A percentile compares a stretch with the other conserved stretches of the same genome.
Conservation (phyloP, 2,113 vertebrate genomes). For the Etheostoma cragini region DNA sequence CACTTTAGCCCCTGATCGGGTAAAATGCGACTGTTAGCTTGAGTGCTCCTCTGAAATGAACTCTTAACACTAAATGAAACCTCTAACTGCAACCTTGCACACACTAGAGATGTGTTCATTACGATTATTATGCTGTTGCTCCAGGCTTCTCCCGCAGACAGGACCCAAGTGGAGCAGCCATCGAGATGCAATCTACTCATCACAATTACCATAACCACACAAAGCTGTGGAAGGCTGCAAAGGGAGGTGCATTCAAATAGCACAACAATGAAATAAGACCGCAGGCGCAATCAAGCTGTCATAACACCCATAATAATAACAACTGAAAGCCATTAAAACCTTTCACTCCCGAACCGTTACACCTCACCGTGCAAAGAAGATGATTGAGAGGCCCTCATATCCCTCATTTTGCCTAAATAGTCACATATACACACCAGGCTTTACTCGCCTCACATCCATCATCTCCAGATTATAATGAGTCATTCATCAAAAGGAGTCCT, state of each 20-base stretch:
- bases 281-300: slow-evolving; percentile 79
- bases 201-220: slow-evolving; percentile 80
- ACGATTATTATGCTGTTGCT: slow-evolving; percentile 64
- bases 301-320: slow-evolving; percentile 76
- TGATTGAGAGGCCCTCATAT: slow-evolving; percentile 48
- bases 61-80: neutral
- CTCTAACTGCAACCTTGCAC: slow-evolving; percentile 1
- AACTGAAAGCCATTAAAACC: slow-evolving; percentile 75
- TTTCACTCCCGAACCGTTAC: slow-evolving; percentile 61
- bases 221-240: slow-evolving; percentile 54
- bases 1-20: neutral
- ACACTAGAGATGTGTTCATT: slow-evolving; percentile 64
- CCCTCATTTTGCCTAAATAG: slow-evolving; percentile 62
- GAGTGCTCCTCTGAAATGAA: slow-evolving; percentile 16
- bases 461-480: slow-evolving; percentile 67
- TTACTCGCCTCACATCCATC: slow-evolving; percentile 64
- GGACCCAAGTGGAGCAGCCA: slow-evolving; percentile 69
- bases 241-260: slow-evolving; percentile 66
- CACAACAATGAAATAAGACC: slow-evolving; percentile 60
- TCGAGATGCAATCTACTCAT: slow-evolving; percentile 74
- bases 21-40: neutral
- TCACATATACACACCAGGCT: slow-evolving; percentile 53
- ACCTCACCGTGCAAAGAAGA: slow-evolving; percentile 63
- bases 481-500: slow-evolving; percentile 63
- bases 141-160: slow-evolving; percentile 56